These are phyloP conservation scores for Schizopygopsis pylzovi DNA, from an alignment of 2,797 vertebrate genomes.

Conservation along the genomic window DNA sequence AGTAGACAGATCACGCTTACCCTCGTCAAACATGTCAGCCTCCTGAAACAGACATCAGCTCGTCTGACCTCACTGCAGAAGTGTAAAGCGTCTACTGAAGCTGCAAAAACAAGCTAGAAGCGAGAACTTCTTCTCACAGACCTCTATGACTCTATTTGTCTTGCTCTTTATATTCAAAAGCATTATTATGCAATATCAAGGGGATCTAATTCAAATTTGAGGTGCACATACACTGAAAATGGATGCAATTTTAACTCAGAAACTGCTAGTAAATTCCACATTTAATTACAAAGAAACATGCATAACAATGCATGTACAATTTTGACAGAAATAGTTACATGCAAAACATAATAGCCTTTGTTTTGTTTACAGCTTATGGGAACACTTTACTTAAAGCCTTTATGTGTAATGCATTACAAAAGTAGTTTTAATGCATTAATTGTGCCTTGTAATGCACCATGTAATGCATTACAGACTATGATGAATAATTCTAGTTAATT, in stretches of 20 bases:
- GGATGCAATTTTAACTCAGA: neutral
- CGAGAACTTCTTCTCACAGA: neutral
- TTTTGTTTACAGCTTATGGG: no score
- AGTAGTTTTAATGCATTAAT: no score
- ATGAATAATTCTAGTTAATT: no score
- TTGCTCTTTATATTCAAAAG: neutral
- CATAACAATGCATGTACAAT: neutral
- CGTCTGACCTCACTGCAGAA: neutral
- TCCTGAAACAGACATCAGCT: slow-evolving; percentile 29
- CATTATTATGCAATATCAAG: neutral
- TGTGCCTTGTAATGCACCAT: no score
- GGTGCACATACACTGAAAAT: neutral
- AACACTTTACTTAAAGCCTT: no score
- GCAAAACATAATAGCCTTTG: neutral
- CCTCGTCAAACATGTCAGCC: slow-evolving; percentile 18
- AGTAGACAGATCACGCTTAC: slow-evolving; percentile 40
- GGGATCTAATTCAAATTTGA: neutral
- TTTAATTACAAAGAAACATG: neutral
- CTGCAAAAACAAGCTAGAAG: neutral
- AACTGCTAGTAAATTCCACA: neutral
- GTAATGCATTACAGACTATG: no score
- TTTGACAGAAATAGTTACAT: neutral
- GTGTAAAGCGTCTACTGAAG: neutral
- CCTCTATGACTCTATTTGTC: no score
- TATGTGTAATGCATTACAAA: no score